phyloP scores from a whole-genome alignment of 2,888 invertebrate species.

The Drosophila merina region DNA sequence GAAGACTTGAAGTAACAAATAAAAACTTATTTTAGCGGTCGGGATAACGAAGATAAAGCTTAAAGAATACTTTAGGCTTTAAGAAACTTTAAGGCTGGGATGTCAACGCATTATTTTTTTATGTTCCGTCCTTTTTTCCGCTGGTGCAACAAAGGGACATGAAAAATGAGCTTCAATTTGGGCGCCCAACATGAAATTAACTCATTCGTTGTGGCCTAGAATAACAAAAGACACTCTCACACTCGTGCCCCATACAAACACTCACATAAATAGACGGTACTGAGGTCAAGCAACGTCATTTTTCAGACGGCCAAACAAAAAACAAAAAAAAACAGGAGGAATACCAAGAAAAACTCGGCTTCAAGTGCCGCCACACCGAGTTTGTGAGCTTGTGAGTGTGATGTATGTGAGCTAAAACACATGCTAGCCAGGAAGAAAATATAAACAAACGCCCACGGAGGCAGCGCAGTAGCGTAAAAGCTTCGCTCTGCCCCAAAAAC shows the following conservation, averaged over 20 bases:
- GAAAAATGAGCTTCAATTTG: slow-evolving; percentile 61
- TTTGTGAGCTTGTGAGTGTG: slow-evolving; percentile 24
- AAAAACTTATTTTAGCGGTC: neutral
- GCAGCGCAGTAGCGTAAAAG: slow-evolving; percentile 61
- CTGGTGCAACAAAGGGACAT: slow-evolving; percentile 41
- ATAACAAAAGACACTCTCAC: slow-evolving; percentile 52
- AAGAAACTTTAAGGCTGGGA: slow-evolving; percentile 22
- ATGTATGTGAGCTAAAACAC: slow-evolving; percentile 55
- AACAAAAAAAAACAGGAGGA: slow-evolving; percentile 9
- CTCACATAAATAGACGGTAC: slow-evolving; percentile 46
- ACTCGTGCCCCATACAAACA: slow-evolving; percentile 6
- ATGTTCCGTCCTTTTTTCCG: slow-evolving; percentile 28
- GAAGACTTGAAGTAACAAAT: neutral
- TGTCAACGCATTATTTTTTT: slow-evolving; percentile 10
- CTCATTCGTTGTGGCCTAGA: slow-evolving; percentile 70
- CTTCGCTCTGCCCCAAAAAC: slow-evolving; percentile 49
- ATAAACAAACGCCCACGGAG: slow-evolving; percentile 73
- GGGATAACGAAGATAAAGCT: neutral
- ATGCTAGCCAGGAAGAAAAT: slow-evolving; percentile 66
- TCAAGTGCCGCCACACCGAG: slow-evolving; percentile 44
- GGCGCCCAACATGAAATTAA: slow-evolving; percentile 68
- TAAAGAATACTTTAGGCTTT: neutral
- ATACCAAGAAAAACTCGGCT: slow-evolving; percentile 33
- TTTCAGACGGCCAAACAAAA: slow-evolving; percentile 72
- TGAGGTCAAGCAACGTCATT: slow-evolving; percentile 73